These are phyloP conservation scores for Empidonax alnorum DNA, from an alignment of 2,113 vertebrate species.

Conservation along the genomic window DNA sequence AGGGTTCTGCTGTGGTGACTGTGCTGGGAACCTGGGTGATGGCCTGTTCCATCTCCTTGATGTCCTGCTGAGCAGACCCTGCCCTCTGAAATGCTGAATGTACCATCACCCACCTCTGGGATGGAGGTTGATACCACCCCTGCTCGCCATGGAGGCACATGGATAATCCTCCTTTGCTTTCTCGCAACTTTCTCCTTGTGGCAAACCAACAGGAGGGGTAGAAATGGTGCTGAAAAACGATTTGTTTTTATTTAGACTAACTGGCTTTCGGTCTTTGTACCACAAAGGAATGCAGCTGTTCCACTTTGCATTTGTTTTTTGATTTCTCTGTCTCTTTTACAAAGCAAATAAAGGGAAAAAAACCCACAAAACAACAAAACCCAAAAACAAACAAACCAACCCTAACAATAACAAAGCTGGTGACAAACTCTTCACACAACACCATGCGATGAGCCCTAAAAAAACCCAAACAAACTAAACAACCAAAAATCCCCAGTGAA, in stretches of 20 bases:
- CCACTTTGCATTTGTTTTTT: constrained; percentile 17
- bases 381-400: background rate
- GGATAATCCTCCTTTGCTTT: background rate
- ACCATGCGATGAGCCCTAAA: background rate
- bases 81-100: accelerated
- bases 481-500: background rate
- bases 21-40: background rate
- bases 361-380: background rate
- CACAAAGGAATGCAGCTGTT: constrained; percentile 11
- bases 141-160: background rate
- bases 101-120: background rate
- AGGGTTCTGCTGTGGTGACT: background rate
- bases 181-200: background rate
- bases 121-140: background rate
- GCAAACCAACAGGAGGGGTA: background rate
- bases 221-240: constrained; percentile 24
- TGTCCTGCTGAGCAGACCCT: accelerated
- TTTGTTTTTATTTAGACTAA: constrained; percentile 54
- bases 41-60: background rate
- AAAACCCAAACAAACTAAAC: background rate
- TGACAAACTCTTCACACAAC: constrained; percentile 8
- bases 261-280: constrained; percentile 6
- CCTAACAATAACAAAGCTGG: constrained; percentile 7
- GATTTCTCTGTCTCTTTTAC: constrained; percentile 46
- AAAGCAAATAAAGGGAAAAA: constrained; percentile 20